Evolutionary conservation across 2,113 vertebrate species (phyloP).

Genomic region (Sinocyclocheilus grahami): DNA sequence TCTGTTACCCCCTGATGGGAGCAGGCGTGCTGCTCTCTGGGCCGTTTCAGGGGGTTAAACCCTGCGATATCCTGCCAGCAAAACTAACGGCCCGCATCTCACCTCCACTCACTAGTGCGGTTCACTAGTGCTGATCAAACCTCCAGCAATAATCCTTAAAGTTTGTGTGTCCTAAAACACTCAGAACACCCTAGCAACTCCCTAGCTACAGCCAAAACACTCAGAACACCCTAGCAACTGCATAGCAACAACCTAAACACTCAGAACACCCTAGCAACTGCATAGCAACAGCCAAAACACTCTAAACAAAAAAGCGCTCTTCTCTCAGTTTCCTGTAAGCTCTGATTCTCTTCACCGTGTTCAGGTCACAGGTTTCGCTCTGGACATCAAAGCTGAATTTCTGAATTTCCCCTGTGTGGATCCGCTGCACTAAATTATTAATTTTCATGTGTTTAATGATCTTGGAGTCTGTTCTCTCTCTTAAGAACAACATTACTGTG

Average conservation of each 20-base stretch:
- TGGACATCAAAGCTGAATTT: no score
- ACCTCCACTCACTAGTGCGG: background rate
- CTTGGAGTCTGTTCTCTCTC: no score
- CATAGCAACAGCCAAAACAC: background rate
- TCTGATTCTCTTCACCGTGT: no score
- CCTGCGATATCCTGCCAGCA: conserved; percentile 7
- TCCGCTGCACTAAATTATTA: no score
- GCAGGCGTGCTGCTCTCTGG: conserved; percentile 23
- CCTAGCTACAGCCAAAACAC: no score
- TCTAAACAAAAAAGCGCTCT: no score
- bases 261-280: rapidly evolving
- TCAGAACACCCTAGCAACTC: background rate
- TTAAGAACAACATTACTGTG: no score
- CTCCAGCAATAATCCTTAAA: background rate
- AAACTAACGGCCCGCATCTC: background rate
- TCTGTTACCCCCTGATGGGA: conserved; percentile 45
- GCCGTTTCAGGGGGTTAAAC: conserved; percentile 42
- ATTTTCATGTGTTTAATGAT: no score
- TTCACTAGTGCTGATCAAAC: background rate
- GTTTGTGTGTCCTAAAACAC: background rate
- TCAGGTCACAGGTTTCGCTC: no score
- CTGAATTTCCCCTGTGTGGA: no score
- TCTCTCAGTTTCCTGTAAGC: no score
- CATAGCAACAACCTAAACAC: background rate
- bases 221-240: background rate